A percentile compares a stretch with the other conserved stretches of the same genome.
phyloP scores from a whole-genome alignment of 30 jellyfish, hydroid and myxozoan genomes.

The Nemopilema nomurai region DNA sequence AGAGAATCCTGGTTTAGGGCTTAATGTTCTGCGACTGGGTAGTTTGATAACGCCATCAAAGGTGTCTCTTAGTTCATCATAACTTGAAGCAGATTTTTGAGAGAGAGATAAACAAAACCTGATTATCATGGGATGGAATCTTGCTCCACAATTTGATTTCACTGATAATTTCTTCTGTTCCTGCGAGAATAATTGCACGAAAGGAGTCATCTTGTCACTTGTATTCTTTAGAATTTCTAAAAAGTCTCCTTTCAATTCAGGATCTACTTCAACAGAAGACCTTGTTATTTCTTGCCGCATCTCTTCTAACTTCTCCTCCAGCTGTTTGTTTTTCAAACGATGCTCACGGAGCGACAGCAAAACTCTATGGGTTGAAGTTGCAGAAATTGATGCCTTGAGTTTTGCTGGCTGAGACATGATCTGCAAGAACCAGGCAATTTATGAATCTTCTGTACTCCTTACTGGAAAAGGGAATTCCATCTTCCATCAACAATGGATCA shows the following conservation, averaged over 20 bases:
- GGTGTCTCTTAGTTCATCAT: constrained; percentile 65
- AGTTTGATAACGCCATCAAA: constrained; percentile 32
- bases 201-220: constrained; percentile 43
- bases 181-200: constrained; percentile 81
- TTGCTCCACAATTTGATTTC: constrained; percentile 49
- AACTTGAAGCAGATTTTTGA: constrained; percentile 65
- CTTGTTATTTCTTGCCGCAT: constrained; percentile 23
- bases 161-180: constrained; percentile 37
- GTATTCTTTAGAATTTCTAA: constrained; percentile 29
- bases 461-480: constrained; percentile 2
- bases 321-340: constrained; percentile 31
- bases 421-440: neutral
- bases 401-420: constrained; percentile 25
- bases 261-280: constrained; percentile 29
- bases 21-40: constrained; percentile 77
- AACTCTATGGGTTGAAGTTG: constrained; percentile 36
- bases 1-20: constrained; percentile 59
- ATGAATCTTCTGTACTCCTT: constrained; percentile 8
- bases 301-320: constrained; percentile 40
- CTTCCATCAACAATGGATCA: constrained; percentile 18
- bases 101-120: constrained; percentile 71
- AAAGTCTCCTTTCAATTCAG: constrained; percentile 27
- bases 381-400: constrained; percentile 37
- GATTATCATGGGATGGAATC: constrained; percentile 82
- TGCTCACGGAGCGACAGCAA: constrained; percentile 40